Conservation (phyloP, 2,113 vertebrate species). For the Nannospalax galili region DNA sequence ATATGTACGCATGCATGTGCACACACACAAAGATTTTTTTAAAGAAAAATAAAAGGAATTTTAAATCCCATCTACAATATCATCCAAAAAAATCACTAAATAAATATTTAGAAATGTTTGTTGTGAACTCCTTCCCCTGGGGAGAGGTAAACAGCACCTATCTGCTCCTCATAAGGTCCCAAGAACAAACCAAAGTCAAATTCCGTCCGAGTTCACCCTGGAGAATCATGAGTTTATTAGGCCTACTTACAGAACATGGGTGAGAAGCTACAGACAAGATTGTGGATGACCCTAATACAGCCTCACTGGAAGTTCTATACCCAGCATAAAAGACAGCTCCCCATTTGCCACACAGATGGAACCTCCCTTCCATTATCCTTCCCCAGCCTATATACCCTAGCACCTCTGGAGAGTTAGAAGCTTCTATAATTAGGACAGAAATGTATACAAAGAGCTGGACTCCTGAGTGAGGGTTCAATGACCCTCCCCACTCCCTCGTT, state of each 20-base stretch:
- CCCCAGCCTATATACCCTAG: background rate
- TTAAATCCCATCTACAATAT: slow-evolving; percentile 16
- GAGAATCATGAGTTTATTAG: background rate
- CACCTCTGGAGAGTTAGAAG: background rate
- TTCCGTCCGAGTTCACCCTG: background rate
- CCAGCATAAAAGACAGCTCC: too few species aligned
- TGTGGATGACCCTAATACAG: background rate
- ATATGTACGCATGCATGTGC: background rate
- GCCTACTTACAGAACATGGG: background rate
- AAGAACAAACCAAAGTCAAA: background rate
- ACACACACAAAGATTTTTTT: background rate
- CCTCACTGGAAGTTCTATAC: background rate
- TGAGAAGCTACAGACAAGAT: background rate
- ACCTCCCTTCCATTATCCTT: too few species aligned
- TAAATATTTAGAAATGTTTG: slow-evolving; percentile 6
- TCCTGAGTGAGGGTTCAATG: background rate
- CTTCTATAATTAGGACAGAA: background rate
- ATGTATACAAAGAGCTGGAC: background rate
- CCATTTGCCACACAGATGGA: background rate
- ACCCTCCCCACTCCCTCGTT: background rate
- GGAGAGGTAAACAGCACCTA: background rate
- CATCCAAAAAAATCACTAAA: slow-evolving; percentile 45
- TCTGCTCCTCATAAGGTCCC: background rate
- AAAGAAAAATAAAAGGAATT: background rate
- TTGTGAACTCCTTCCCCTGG: background rate